phyloP scores from a whole-genome alignment of 2,113 vertebrate genomes.

The Nerophis ophidion region DNA sequence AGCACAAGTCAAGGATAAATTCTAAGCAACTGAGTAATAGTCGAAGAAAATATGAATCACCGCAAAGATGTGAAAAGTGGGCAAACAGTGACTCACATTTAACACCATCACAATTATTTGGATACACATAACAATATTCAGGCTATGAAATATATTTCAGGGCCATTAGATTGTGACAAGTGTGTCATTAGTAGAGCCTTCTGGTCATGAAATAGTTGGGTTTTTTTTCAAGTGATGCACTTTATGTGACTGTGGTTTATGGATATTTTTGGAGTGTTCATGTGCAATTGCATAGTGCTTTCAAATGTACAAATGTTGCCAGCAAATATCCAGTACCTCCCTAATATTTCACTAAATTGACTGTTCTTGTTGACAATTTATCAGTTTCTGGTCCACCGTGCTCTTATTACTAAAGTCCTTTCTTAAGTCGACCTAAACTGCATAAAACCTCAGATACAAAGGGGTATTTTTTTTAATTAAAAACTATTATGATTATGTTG shows the following conservation, averaged over 20 bases:
- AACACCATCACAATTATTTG: not conserved
- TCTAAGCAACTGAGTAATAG: conserved; percentile 1
- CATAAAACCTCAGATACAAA: too few relatives aligned
- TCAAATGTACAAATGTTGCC: too few relatives aligned
- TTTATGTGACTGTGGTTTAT: not conserved
- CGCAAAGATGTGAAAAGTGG: conserved; percentile 3
- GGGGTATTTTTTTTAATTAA: too few relatives aligned
- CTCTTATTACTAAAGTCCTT: too few relatives aligned
- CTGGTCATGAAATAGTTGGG: not conserved
- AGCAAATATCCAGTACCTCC: too few relatives aligned
- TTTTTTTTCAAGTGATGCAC: not conserved
- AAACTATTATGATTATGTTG: too few relatives aligned
- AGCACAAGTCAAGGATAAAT: not conserved
- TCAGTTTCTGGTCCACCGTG: too few relatives aligned
- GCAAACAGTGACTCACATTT: not conserved
- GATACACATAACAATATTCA: not conserved
- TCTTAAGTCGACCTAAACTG: too few relatives aligned
- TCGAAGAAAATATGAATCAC: conserved; percentile 8
- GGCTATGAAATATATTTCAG: not conserved
- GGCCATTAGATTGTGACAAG: not conserved
- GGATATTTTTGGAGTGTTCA: too few relatives aligned
- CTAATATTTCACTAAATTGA: too few relatives aligned
- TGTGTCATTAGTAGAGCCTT: not conserved
- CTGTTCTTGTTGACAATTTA: too few relatives aligned
- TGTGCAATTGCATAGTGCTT: too few relatives aligned